Evolutionary conservation across 2,113 vertebrate species (phyloP).

Genomic region (Lepus europaeus): DNA sequence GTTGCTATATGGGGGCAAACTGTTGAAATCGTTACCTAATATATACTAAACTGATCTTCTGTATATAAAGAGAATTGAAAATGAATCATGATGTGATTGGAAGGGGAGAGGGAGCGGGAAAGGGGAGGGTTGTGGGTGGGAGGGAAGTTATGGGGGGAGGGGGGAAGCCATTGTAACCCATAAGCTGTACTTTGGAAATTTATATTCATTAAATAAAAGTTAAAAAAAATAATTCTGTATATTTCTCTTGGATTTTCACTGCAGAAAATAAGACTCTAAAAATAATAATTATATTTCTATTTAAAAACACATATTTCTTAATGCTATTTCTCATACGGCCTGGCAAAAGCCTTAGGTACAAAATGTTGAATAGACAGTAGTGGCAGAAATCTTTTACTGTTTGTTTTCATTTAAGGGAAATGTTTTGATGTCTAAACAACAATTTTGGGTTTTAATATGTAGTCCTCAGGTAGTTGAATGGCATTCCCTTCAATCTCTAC

Average conservation of each 20-base stretch:
- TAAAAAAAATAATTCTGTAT: background rate
- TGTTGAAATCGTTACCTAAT: too few relatives aligned
- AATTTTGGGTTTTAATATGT: background rate
- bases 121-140: too few relatives aligned
- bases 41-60: too few relatives aligned
- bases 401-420: slow-evolving; percentile 1
- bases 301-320: background rate
- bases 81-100: too few relatives aligned
- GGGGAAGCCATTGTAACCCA: too few relatives aligned
- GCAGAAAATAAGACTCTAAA: background rate
- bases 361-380: background rate
- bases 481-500: background rate
- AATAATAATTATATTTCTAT: background rate
- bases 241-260: background rate
- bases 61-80: too few relatives aligned
- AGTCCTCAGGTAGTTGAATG: background rate
- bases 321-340: background rate
- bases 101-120: too few relatives aligned
- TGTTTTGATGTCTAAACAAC: background rate
- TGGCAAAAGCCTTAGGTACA: background rate
- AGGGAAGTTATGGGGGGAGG: too few relatives aligned
- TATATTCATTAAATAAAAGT: too few relatives aligned
- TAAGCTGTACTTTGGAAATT: too few relatives aligned
- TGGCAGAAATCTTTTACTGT: background rate
- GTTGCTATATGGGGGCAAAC: too few relatives aligned